These are phyloP conservation scores for Microctonus brassicae DNA, from an alignment of 2,888 invertebrate genomes.

Conservation along the genomic window DNA sequence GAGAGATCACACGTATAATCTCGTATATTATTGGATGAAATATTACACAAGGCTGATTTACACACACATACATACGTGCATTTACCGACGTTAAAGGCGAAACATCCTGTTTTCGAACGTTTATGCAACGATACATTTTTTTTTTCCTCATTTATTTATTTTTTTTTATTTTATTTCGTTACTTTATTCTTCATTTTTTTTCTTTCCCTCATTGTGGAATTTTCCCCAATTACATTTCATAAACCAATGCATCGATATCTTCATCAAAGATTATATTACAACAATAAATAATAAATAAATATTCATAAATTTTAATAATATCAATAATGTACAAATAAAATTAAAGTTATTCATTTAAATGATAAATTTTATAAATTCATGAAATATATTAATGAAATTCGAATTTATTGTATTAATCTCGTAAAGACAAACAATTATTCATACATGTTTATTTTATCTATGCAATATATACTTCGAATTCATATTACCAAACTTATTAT, in stretches of 20 bases:
- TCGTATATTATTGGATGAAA: background rate
- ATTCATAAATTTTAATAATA: constrained; percentile 34
- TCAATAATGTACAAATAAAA: too few species aligned
- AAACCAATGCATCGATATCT: constrained; percentile 57
- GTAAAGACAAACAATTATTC: background rate
- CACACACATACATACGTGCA: constrained; percentile 39
- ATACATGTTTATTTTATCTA: background rate
- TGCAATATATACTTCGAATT: background rate
- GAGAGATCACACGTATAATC: background rate
- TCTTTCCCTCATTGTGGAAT: constrained; percentile 41
- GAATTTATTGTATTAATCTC: background rate
- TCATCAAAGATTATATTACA: too few species aligned
- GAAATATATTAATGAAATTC: background rate
- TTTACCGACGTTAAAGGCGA: constrained; percentile 43
- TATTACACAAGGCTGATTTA: constrained; percentile 51
- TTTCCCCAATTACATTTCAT: constrained; percentile 57
- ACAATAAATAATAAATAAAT: too few species aligned
- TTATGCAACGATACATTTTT: constrained; percentile 53
- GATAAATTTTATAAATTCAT: too few species aligned
- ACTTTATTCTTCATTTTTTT: background rate
- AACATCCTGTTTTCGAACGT: constrained; percentile 54
- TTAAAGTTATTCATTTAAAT: too few species aligned
- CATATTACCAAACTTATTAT: constrained; percentile 14
- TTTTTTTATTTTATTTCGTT: constrained; percentile 20
- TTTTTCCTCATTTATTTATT: too few species aligned